Conservation (phyloP, 2,888 invertebrate species). For the Galerucella nymphaeae region DNA sequence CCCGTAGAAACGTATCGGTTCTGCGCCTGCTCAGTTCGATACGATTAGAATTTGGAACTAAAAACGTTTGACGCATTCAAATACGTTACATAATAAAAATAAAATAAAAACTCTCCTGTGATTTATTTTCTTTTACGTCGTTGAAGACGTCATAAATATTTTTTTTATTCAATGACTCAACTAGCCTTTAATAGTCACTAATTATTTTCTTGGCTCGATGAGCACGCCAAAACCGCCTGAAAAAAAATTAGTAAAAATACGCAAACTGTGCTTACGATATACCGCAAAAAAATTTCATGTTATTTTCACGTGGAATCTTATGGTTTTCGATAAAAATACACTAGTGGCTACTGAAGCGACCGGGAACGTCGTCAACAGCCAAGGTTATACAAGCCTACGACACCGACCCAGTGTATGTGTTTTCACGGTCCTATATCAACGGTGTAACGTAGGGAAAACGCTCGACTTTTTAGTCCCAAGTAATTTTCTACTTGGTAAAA, state of each 20-base stretch:
- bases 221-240: conserved; percentile 9
- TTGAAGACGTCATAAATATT: not conserved
- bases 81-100: too few relatives aligned
- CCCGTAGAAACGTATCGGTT: too few relatives aligned
- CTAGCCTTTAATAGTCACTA: conserved; percentile 13
- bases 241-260: conserved; percentile 17
- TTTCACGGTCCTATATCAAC: not conserved
- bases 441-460: not conserved
- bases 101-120: too few relatives aligned
- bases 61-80: too few relatives aligned
- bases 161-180: conserved; percentile 16
- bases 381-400: conserved; percentile 29
- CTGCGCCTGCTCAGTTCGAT: too few relatives aligned
- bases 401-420: conserved; percentile 13
- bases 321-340: conserved; percentile 18
- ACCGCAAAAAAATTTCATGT: conserved; percentile 9
- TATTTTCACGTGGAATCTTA: conserved; percentile 18
- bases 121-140: too few relatives aligned
- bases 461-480: not conserved
- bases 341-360: conserved; percentile 11
- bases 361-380: conserved; percentile 25
- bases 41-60: too few relatives aligned
- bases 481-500: not conserved
- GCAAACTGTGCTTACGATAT: conserved; percentile 4
- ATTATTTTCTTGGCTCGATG: conserved; percentile 16